Base-by-base conservation (phyloP, 2,113 vertebrate genomes). In the Cariama cristata region DNA sequence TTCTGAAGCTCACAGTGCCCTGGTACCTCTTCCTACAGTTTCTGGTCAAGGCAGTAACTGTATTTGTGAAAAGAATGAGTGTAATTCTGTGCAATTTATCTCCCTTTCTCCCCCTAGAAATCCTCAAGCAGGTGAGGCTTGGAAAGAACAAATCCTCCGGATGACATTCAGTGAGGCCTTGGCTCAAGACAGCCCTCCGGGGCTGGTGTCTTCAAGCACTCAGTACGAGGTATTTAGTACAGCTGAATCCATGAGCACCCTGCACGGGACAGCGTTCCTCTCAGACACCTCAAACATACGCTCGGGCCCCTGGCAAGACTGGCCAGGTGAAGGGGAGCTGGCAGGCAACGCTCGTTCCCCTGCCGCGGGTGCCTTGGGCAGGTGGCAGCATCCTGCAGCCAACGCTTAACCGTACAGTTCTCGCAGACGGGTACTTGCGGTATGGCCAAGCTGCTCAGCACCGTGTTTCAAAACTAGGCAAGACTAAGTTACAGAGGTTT, bases 341-440 rank as follows among this genome's bases (percentile, higher is more conserved):
- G n/a, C 38, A n/a, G n/a, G 49, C 64, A 1, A 2, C 13, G 11
- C 42, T 24, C 22, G 1, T 7, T 64, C 53, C 74, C 35, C n/a
- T 30, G 6, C 4, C n/a, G 14, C 0, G 2, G 60, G 63, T 12
- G 35, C n/a, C 0, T 0, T 1, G 27, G n/a, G 45, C 60, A n/a
- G 53, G 35, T 6, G 67, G 24, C 69, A 35, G 27, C n/a, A 26
- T 14, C 72, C 69, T 42, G 35, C 71, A 59, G 55, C n/a, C 74
- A 12, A 22, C 1, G 42, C 69, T n/a, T 0, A 24, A 11, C 1
- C 1, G 3, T 7, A 23, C 15, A 3, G 19, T 2, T 40, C 44
- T 52, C 6, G 2, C 30, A 7, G 15, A 3, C 6, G 5, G 26
- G 72, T 7, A 22, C 49, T 3, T 62, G n/a, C 27, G 5, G 8